phyloP scores from a whole-genome alignment of 2,113 vertebrate species.

The Ciconia stormi region DNA sequence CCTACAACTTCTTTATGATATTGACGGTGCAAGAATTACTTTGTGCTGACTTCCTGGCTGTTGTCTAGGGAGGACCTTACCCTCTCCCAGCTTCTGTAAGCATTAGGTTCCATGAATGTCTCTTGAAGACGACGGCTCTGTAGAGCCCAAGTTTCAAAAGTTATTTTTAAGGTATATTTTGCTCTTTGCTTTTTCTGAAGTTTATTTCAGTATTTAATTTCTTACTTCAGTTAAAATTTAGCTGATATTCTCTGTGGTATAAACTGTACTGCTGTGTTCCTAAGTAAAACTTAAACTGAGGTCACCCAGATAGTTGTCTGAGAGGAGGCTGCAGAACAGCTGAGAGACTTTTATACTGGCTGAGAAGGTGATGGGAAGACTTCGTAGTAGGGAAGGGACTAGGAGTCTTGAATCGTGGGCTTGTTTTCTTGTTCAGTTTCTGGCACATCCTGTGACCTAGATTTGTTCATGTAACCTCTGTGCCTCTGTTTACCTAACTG shows the following conservation, averaged over 20 bases:
- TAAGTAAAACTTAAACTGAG: neutral
- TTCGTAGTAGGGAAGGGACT: neutral
- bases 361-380: neutral
- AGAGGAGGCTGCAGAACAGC: neutral
- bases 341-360: neutral
- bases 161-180: neutral
- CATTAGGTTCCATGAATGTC: neutral
- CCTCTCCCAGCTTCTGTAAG: neutral
- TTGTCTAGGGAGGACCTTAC: neutral
- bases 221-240: neutral
- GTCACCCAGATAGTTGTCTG: neutral
- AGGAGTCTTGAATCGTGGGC: neutral
- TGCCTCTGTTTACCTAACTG: neutral
- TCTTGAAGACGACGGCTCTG: neutral
- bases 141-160: neutral
- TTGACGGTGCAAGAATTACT: neutral
- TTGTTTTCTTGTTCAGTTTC: neutral
- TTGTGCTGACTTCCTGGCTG: neutral
- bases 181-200: neutral
- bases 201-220: neutral
- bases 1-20: constrained; percentile 20
- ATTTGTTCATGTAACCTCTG: neutral
- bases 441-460: neutral
- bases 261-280: neutral
- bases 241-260: neutral